Conservation (phyloP, 1,140 invertebrate species). For the Kradibia gibbosae region DNA sequence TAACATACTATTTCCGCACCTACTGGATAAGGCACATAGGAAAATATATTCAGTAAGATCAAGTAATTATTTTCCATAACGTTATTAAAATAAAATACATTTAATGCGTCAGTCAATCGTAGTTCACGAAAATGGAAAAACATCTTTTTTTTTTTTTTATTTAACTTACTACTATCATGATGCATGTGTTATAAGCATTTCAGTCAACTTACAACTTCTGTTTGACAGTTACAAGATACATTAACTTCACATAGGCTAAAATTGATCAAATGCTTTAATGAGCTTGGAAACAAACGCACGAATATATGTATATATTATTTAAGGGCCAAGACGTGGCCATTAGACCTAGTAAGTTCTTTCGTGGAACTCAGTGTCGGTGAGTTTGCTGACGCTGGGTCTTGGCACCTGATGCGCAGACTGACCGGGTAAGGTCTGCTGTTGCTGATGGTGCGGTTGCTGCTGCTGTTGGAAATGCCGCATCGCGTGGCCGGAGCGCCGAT, state of each 20-base stretch:
- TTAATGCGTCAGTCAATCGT: neutral
- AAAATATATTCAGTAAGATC: conserved; percentile 3
- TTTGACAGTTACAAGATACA: neutral
- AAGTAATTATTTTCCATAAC: neutral
- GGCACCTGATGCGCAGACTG: neutral
- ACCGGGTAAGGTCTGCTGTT: neutral
- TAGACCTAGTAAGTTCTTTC: conserved; percentile 26
- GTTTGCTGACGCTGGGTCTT: neutral
- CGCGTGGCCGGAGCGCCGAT: conserved; percentile 79
- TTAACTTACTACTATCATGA: neutral
- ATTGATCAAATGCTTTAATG: neutral
- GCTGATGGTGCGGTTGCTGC: conserved; percentile 19
- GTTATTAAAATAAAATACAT: neutral
- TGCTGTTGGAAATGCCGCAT: conserved; percentile 79
- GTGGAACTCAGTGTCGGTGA: conserved; percentile 9
- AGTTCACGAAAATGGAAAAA: neutral
- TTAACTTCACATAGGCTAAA: neutral
- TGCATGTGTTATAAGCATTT: neutral
- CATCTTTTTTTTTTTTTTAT: neutral
- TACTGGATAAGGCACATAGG: neutral
- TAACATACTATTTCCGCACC: neutral
- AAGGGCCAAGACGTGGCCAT: neutral
- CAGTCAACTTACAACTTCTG: neutral
- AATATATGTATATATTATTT: neutral
- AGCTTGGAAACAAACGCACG: neutral